Base-by-base conservation (phyloP, 92 coral and sea anemone species). In the Palythoa heliodiscus region DNA sequence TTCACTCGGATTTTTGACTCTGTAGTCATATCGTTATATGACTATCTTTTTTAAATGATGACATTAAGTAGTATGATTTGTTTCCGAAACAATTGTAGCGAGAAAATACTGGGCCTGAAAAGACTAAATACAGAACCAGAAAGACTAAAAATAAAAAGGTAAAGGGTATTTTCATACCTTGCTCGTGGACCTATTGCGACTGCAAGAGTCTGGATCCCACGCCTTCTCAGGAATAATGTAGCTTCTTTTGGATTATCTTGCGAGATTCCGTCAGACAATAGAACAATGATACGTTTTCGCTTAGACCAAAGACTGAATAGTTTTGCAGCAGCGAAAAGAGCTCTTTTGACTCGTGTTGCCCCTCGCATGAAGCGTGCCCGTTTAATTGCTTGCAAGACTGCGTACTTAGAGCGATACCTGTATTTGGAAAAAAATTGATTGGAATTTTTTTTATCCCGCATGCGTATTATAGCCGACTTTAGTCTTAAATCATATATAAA, bases 331-430 rank as follows among this genome's bases (percentile, higher is more conserved):
- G 24, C 23, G 10, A 2, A 57, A 50, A 94, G 70, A 19, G 95
- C 98, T 16, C 24, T 55, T 9, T 93, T 93, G 20, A 93, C 88
- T 24, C 87, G 76, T 22, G 95, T 92, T 13, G 92, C 90, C 4
- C 98, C 93, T 4, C 89, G 84, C 14, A 78, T 83, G 72, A 70
- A 94, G 15, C 87, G 86, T 1, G 89, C 15, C 52, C 83, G 76
- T 52, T 25, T 81, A 73, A 92, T 84, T 24, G 95, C 95, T 66
- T 14, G 35, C 48, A 66, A 53, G 16, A 80, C 17, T 22, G 58
- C 39, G 29, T 40, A 80, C 53, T 80, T 80, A 9, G 84, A 80
- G 22, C 63, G 60, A 74, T 43, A 66, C 60, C 84, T 80, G 23
- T 15, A n/a, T 52, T 52, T 54, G 11, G 2, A 24, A 24, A 53